phyloP scores from a whole-genome alignment of 2,888 invertebrate species.

The Melipona bicolor region DNA sequence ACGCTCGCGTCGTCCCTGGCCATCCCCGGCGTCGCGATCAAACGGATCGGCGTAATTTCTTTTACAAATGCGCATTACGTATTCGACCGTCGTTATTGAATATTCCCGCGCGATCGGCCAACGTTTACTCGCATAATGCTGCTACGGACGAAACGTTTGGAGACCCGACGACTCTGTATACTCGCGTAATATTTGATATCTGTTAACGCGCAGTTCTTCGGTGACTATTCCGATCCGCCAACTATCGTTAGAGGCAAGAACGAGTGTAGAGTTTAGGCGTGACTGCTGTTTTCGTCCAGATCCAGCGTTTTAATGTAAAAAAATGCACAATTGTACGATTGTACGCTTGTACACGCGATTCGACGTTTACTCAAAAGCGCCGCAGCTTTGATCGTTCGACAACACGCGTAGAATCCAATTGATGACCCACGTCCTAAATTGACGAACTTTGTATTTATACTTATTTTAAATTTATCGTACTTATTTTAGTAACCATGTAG shows the following conservation, averaged over 20 bases:
- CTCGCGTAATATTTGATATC: background rate
- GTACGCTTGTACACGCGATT: too few relatives aligned
- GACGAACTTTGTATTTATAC: too few relatives aligned
- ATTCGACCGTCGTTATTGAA: slow-evolving; percentile 34
- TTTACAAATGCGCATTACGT: slow-evolving; percentile 47
- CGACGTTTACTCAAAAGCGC: too few relatives aligned
- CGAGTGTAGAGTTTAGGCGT: background rate
- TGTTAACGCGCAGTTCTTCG: background rate
- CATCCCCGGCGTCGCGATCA: slow-evolving; percentile 36
- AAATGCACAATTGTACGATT: too few relatives aligned
- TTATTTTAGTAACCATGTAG: too few relatives aligned
- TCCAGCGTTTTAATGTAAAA: background rate
- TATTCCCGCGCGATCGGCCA: background rate
- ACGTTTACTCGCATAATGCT: slow-evolving; percentile 11
- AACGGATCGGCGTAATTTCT: slow-evolving; percentile 53
- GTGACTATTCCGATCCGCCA: background rate
- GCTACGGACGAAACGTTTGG: slow-evolving; percentile 1
- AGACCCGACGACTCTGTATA: background rate
- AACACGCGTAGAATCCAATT: too few relatives aligned
- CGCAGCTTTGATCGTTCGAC: too few relatives aligned
- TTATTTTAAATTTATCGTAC: too few relatives aligned
- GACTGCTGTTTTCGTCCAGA: background rate
- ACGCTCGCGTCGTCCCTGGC: slow-evolving; percentile 38
- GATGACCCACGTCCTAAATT: too few relatives aligned
- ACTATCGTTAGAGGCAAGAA: background rate